These are phyloP conservation scores for Okamejei kenojei DNA, from an alignment of 2,797 vertebrate genomes.

Conservation along the genomic window DNA sequence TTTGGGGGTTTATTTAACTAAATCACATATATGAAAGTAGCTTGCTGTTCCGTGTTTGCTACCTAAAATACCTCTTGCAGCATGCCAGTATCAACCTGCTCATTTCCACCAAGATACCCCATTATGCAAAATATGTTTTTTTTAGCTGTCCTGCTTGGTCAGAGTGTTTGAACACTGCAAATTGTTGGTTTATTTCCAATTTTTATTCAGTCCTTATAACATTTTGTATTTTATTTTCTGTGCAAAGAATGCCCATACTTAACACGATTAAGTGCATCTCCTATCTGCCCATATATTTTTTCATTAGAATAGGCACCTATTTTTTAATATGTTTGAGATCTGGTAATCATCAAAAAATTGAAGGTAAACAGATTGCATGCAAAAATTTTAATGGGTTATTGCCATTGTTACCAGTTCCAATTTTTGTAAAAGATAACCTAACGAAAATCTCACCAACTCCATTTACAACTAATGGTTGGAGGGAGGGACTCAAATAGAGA, in stretches of 20 bases:
- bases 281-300: not conserved
- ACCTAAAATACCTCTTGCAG: not conserved
- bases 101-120: not conserved
- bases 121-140: not conserved
- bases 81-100: too few species aligned
- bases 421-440: not conserved
- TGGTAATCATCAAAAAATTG: not conserved
- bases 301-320: not conserved
- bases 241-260: not conserved
- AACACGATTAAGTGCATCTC: not conserved
- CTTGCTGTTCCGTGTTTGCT: not conserved
- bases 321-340: not conserved
- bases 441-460: not conserved
- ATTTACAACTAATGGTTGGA: too few species aligned
- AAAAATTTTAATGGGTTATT: not conserved
- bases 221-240: not conserved
- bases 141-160: not conserved
- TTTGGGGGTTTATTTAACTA: not conserved
- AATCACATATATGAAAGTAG: not conserved
- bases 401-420: not conserved
- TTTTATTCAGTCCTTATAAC: not conserved
- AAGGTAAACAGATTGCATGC: not conserved
- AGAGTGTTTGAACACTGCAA: not conserved
- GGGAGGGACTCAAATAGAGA: too few species aligned
- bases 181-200: not conserved